Base-by-base conservation (phyloP, 2,888 invertebrate genomes). In the Embidobia sp. region DNA sequence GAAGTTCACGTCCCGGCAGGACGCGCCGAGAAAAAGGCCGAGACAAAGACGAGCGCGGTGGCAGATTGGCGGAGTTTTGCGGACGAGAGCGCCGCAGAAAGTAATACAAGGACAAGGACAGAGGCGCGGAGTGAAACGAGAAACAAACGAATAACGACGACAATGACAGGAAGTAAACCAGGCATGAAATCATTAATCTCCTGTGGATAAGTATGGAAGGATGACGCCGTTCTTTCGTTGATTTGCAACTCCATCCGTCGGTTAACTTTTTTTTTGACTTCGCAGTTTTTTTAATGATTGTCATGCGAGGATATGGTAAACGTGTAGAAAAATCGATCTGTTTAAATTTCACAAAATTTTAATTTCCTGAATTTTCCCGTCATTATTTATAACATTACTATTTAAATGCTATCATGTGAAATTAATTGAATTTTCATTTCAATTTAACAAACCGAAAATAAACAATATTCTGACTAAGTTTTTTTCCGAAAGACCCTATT, bases 111-210 rank as follows among this genome's bases (percentile, higher is more conserved):
- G 40, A 67, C 66, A 77, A 51, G 61, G 64, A 69, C 35, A 40
- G 22, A 49, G 31, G 57, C 26, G 53, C n/a, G n/a, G n/a, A n/a
- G 31, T 40, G 66, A 64, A 73, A 61, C 15, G 80, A 82, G 81
- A 80, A 80, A 82, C 75, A 80, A 80, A 80, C 64, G 49, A 61
- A 66, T 61, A 80, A 75, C 77, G 81, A 80, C 79, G 83, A 85
- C 84, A 85, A 87, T 84, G 83, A 83, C 83, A 84, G 77, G 85
- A 82, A 82, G 79, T 82, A 84, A 88, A 85, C 85, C 81, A 82
- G 85, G 85, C 86, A 84, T 86, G 85, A 87, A 88, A 88, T 88
- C 87, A 88, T 88, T 88, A 87, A 87, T 88, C 88, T 87, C 84
- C 78, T 78, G 77, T 29, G 85, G 85, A 85, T 88, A 86, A 87